Conservation (phyloP, 1,140 invertebrate genomes). For the Maconellicoccus hirsutus region DNA sequence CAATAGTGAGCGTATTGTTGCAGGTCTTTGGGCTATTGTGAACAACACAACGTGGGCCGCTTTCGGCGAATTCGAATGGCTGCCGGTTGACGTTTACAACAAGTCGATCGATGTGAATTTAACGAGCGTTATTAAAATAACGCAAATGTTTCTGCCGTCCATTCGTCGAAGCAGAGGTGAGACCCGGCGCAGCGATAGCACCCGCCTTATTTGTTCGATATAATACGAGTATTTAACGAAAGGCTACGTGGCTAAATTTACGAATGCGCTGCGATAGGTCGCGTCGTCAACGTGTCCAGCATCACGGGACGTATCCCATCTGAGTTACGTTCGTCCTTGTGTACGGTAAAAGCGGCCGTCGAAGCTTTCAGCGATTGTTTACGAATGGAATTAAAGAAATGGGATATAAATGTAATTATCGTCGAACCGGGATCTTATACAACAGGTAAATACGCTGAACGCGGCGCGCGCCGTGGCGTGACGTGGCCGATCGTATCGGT, state of each 20-base stretch:
- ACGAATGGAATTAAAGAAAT: constrained; percentile 62
- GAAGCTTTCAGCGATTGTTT: constrained; percentile 70
- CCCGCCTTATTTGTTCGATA: too few species aligned
- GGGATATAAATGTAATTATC: constrained; percentile 57
- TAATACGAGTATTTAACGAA: too few species aligned
- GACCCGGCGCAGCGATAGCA: too few species aligned
- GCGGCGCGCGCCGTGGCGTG: too few species aligned
- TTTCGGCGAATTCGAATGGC: constrained; percentile 79
- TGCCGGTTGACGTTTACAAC: constrained; percentile 58
- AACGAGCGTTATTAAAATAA: constrained; percentile 42
- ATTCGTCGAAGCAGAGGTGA: constrained; percentile 59
- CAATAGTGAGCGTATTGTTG: too few species aligned
- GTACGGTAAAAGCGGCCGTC: constrained; percentile 56
- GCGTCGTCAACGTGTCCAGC: constrained; percentile 35
- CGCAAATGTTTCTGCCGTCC: constrained; percentile 61
- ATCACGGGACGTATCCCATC: constrained; percentile 61
- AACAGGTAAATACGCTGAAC: constrained; percentile 46
- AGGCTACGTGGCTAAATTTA: too few species aligned
- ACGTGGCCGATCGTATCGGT: too few species aligned
- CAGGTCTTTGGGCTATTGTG: constrained; percentile 73
- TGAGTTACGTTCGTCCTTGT: constrained; percentile 64
- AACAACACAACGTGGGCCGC: constrained; percentile 80
- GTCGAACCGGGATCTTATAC: constrained; percentile 73
- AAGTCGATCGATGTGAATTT: constrained; percentile 65
- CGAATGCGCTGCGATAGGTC: constrained; percentile 29